phyloP scores from a whole-genome alignment of 2,797 vertebrate genomes.

The Austrolebias charrua region DNA sequence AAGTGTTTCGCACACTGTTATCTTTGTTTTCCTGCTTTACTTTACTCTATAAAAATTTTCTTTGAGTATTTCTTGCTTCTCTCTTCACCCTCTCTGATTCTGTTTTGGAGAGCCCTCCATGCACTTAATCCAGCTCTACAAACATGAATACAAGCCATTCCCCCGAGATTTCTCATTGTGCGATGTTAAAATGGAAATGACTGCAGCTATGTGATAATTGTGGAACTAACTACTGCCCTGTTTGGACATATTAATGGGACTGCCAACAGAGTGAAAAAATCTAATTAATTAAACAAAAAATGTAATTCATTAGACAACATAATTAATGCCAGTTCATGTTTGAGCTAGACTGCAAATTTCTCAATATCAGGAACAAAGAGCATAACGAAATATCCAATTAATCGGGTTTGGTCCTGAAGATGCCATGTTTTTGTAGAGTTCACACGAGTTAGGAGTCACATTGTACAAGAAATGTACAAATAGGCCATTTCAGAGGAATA shows the following conservation, averaged over 20 bases:
- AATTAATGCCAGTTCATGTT: constrained; percentile 66
- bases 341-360: constrained; percentile 53
- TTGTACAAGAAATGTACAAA: constrained; percentile 36
- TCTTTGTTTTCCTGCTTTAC: constrained; percentile 35
- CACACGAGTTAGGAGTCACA: constrained; percentile 14
- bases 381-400: constrained; percentile 54
- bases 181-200: constrained; percentile 70
- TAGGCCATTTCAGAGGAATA: constrained; percentile 17
- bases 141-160: constrained; percentile 47
- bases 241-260: constrained; percentile 62
- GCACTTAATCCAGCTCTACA: constrained; percentile 60
- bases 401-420: constrained; percentile 42
- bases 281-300: constrained; percentile 70
- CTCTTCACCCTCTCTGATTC: constrained; percentile 11
- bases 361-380: constrained; percentile 49
- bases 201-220: constrained; percentile 69
- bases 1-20: constrained; percentile 31
- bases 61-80: constrained; percentile 25
- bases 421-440: constrained; percentile 24
- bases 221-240: constrained; percentile 65
- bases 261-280: constrained; percentile 40
- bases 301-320: constrained; percentile 72
- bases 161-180: constrained; percentile 65
- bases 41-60: constrained; percentile 10
- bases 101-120: constrained; percentile 54